Evolutionary conservation across 2,888 invertebrate species (phyloP).

Genomic region (Eilema griseolum): DNA sequence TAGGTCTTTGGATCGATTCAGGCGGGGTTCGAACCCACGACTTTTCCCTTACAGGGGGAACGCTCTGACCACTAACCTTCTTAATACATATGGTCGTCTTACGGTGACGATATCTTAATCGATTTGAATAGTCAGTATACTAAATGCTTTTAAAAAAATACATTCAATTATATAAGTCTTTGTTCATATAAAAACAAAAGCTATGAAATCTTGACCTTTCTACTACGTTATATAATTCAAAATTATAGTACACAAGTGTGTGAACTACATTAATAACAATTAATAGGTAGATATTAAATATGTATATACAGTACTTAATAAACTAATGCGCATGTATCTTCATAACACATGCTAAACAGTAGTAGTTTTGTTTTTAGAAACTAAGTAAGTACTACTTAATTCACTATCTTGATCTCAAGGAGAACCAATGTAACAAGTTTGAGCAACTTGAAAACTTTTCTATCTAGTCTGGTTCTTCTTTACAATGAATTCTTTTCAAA

Average conservation of each 20-base stretch:
- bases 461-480: neutral
- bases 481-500: neutral
- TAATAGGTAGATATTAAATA: neutral
- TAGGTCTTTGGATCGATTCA: no score
- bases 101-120: no score
- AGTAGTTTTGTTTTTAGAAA: neutral
- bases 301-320: neutral
- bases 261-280: neutral
- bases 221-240: neutral
- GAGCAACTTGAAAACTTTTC: neutral
- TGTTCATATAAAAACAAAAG: neutral
- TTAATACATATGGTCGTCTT: no score
- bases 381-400: neutral
- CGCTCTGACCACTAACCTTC: no score
- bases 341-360: neutral
- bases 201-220: neutral
- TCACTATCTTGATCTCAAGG: slow-evolving; percentile 8
- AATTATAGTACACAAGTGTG: neutral
- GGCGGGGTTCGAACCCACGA: no score
- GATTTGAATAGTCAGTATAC: no score
- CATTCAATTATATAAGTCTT: neutral
- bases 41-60: no score
- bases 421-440: slow-evolving; percentile 7
- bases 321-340: neutral
- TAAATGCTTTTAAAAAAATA: no score